These are phyloP conservation scores for Carpatolechia fugitivella DNA, from an alignment of 2,888 invertebrate genomes.

Conservation along the genomic window DNA sequence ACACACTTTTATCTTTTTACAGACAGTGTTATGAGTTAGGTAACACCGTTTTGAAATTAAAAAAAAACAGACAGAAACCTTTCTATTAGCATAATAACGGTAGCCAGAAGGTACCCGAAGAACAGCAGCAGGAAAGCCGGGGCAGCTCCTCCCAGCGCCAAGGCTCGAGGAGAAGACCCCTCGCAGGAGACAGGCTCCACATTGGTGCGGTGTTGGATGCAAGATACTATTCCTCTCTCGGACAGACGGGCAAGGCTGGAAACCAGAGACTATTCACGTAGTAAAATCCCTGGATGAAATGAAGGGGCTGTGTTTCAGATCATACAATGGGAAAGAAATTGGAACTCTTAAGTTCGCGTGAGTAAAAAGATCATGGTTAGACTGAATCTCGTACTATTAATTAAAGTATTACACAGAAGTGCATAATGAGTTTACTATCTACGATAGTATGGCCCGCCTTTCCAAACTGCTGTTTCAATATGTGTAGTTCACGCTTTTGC, in stretches of 20 bases:
- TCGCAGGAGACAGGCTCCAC: constrained; percentile 41
- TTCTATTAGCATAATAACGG: constrained; percentile 48
- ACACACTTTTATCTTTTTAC: background rate
- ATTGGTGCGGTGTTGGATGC: constrained; percentile 40
- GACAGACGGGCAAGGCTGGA: constrained; percentile 46
- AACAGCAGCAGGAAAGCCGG: constrained; percentile 61
- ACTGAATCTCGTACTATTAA: too few relatives aligned
- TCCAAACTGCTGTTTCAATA: too few relatives aligned
- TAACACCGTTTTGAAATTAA: too few relatives aligned
- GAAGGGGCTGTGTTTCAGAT: too few relatives aligned
- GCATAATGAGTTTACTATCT: too few relatives aligned
- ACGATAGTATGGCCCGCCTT: too few relatives aligned
- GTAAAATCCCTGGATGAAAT: too few relatives aligned
- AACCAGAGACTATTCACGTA: constrained; percentile 12
- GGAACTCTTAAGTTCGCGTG: background rate
- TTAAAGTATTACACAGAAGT: too few relatives aligned
- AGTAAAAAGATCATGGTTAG: too few relatives aligned
- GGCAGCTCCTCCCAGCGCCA: constrained; percentile 63
- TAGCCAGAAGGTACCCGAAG: constrained; percentile 43
- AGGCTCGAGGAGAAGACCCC: constrained; percentile 56
- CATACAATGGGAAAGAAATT: too few relatives aligned
- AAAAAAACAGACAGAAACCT: constrained; percentile 34
- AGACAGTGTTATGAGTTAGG: too few relatives aligned
- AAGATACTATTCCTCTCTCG: constrained; percentile 55
- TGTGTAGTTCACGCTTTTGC: too few relatives aligned